phyloP scores from a whole-genome alignment of 2,113 vertebrate species.

The Murina feae region DNA sequence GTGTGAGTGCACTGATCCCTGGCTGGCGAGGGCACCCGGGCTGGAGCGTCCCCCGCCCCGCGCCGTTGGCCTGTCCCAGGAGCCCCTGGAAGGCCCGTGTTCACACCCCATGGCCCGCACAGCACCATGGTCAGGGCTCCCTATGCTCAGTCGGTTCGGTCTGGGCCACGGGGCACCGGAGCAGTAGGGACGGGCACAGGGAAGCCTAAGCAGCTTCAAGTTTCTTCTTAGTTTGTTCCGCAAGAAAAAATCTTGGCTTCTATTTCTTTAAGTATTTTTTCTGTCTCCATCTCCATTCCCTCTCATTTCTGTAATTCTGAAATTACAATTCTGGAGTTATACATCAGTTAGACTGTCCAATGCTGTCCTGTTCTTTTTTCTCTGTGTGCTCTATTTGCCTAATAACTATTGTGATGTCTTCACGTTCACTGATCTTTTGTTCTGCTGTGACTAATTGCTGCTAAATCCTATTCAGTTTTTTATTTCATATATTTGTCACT shows the following conservation, averaged over 20 bases:
- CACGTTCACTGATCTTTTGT: neutral
- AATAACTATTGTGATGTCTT: neutral
- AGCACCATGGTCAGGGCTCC: constrained; percentile 39
- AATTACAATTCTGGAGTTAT: neutral
- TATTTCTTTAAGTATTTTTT: neutral
- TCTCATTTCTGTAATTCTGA: neutral
- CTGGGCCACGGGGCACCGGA: neutral
- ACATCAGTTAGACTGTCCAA: neutral
- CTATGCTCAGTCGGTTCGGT: neutral
- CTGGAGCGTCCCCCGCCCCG: too few species aligned
- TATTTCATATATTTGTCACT: neutral
- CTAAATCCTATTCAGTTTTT: neutral
- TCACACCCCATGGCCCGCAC: neutral
- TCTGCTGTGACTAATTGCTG: neutral
- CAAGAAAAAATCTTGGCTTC: constrained; percentile 39
- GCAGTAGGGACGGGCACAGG: accelerated
- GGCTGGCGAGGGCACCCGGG: too few species aligned
- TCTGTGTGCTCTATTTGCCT: neutral
- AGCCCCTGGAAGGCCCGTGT: constrained; percentile 22
- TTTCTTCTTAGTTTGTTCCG: constrained; percentile 73
- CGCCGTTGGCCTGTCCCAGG: neutral
- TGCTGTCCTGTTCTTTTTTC: neutral
- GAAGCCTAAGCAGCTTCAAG: constrained; percentile 6
- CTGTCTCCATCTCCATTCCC: neutral
- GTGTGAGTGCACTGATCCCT: too few species aligned